Conservation (phyloP, 2,797 vertebrate genomes). For the Enteromius thamalakanensis region DNA sequence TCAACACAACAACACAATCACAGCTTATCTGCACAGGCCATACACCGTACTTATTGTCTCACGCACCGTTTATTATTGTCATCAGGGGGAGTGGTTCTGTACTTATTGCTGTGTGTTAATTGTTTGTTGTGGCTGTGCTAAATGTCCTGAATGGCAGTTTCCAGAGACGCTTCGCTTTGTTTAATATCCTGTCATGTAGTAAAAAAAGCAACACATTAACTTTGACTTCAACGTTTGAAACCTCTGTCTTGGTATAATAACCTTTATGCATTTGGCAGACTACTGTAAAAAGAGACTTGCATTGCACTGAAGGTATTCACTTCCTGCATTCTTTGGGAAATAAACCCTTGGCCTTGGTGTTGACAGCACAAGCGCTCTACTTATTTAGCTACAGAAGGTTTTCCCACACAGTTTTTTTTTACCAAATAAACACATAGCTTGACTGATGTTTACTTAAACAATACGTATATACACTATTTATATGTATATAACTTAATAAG, state of each 20-base stretch:
- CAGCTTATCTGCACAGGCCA: constrained; percentile 18
- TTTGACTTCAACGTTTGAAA: neutral
- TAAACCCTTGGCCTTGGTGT: neutral
- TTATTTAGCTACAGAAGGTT: neutral
- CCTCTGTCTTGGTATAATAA: neutral
- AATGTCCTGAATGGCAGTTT: neutral
- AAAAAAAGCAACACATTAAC: neutral
- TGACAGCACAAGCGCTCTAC: neutral
- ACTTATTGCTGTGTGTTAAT: constrained; percentile 16
- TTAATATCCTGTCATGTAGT: neutral
- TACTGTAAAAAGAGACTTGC: neutral
- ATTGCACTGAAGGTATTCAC: neutral
- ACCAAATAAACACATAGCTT: neutral
- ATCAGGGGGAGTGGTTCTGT: neutral
- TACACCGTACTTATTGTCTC: constrained; percentile 16
- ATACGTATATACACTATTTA: neutral
- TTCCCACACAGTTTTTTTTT: neutral
- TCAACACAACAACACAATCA: neutral
- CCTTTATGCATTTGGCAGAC: neutral
- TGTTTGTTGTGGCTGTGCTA: constrained; percentile 18
- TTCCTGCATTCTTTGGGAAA: too few relatives aligned
- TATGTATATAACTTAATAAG: neutral
- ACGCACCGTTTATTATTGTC: neutral
- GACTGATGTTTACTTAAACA: neutral
- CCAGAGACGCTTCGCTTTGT: neutral